Base-by-base conservation (phyloP, 1,140 invertebrate genomes). In the Drosophila elegans region DNA sequence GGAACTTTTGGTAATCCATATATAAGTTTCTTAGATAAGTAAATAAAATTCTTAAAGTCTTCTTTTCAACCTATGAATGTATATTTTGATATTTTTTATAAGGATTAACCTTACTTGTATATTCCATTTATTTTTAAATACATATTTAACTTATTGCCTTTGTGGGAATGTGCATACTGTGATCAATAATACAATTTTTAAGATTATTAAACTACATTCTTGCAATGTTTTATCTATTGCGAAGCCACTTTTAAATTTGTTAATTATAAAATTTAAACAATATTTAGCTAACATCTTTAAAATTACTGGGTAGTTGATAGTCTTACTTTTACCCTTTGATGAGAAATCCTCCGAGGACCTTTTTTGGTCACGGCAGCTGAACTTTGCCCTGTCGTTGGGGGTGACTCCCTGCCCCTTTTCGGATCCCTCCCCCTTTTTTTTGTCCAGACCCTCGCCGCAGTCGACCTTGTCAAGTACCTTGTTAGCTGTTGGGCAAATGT, bases 401-500 rank as follows among this genome's bases (percentile, higher is more conserved):
- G 82, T 86, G 84, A 84, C 46, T 85, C 39, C 61, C 44, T 41
- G 32, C n/a, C 54, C 49, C 13, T 34, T n/a, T 7, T 27, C 5
- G 25, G 4, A 27, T 3, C 21, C 39, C 56, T 60, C 10, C 34
- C 21, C n/a, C 13, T 25, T 16, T 16, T 27, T 7, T 16, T 27
- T 7, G 49, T 45, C 5, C 49, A 32, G 6, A 11, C 7, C 48
- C 49, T 53, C 74, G 32, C 72, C 53, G 34, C 74, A 62, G 74
- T 52, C 49, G 57, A 55, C 55, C 57, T 73, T 72, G 48, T 85
- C 44, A 64, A 84, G 77, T 85, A 54, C 62, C 77, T 80, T 85
- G 76, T 85, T 84, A 80, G 64, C 80, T 76, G 80, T 74, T 67
- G 66, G 72, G 67, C 81, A 45, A 85, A 80, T 83, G 84, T 89